Evolutionary conservation across 1,140 invertebrate species (phyloP).

Genomic region (Ridgeia piscesae): DNA sequence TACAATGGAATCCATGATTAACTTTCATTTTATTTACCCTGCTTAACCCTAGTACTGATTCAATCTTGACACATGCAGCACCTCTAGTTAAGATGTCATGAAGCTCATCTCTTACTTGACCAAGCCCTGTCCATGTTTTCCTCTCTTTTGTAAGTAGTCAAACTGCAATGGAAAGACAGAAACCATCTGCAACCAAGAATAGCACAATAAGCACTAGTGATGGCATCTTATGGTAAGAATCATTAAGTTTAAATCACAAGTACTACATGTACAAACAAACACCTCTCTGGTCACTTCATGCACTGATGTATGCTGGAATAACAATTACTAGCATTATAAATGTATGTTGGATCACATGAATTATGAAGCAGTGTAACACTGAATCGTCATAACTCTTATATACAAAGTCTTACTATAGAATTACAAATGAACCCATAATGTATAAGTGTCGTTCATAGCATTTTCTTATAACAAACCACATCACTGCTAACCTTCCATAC

Average conservation of each 20-base stretch:
- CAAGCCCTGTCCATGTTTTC: background rate
- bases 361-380: background rate
- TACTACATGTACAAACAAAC: background rate
- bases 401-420: background rate
- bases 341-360: too few species aligned
- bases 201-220: background rate
- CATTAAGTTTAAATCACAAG: background rate
- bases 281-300: background rate
- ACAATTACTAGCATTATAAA: background rate
- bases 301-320: background rate
- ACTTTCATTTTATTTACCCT: background rate
- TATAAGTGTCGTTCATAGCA: background rate
- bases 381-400: background rate
- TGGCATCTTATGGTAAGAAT: background rate
- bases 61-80: too few species aligned
- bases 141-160: conserved; percentile 8
- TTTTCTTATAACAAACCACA: background rate
- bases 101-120: conserved; percentile 10
- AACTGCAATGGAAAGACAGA: conserved; percentile 13
- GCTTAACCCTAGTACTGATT: too few species aligned
- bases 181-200: background rate
- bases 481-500: background rate
- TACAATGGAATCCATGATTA: background rate
- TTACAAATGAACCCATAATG: background rate
- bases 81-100: too few species aligned